Conservation (phyloP, 1,140 invertebrate species). For the Bombus polaris region DNA sequence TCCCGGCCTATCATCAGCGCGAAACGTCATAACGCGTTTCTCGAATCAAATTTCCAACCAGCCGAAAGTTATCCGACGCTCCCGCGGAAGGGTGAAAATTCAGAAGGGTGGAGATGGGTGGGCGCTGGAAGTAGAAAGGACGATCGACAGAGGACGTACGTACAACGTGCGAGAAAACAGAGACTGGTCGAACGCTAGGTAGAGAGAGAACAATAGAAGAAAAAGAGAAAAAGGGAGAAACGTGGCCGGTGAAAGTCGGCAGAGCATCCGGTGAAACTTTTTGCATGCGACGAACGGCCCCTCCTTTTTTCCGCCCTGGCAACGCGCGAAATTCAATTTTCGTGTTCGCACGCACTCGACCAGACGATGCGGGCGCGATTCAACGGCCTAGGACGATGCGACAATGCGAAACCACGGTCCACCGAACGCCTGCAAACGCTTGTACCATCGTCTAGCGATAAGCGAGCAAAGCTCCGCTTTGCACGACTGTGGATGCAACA, state of each 20-base stretch:
- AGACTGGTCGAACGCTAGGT: conserved; percentile 1
- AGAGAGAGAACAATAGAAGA: neutral
- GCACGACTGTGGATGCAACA: neutral
- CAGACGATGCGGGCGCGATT: neutral
- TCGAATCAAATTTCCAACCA: conserved; percentile 59
- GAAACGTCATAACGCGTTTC: conserved; percentile 14
- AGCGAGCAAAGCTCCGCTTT: conserved; percentile 15
- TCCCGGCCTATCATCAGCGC: conserved; percentile 15
- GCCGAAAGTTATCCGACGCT: conserved; percentile 61
- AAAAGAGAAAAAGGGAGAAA: neutral
- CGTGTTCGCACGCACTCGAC: conserved; percentile 37
- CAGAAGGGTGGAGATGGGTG: too few species aligned
- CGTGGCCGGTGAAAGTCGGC: conserved; percentile 18
- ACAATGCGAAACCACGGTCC: conserved; percentile 53
- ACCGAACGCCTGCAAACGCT: conserved; percentile 25
- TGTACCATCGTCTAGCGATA: conserved; percentile 40
- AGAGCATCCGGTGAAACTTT: conserved; percentile 36
- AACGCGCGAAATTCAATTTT: conserved; percentile 63
- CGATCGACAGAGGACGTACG: conserved; percentile 13
- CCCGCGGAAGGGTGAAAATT: conserved; percentile 2
- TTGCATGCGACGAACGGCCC: conserved; percentile 16
- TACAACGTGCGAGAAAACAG: neutral
- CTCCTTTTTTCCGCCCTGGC: conserved; percentile 51
- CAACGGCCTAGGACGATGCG: neutral
- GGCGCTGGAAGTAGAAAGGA: neutral